Base-by-base conservation (phyloP, 2,888 invertebrate genomes). In the Octodonta nipae region DNA sequence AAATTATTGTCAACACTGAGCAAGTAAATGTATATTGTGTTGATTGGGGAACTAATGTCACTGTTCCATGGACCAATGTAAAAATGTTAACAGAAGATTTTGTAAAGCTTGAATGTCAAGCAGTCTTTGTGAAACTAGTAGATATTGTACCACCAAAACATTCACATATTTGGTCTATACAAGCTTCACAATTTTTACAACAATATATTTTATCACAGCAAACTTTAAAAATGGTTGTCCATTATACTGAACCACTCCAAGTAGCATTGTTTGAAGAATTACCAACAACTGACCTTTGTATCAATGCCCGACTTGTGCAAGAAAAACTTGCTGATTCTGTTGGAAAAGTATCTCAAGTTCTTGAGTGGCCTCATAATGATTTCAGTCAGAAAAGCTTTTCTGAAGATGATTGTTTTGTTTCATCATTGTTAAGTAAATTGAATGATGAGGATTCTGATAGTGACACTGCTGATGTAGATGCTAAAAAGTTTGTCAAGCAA, bases 11-110 rank as follows among this genome's bases (percentile, higher is more conserved):
- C 3, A 61, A 61, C 1, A 46, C 56, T 6, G 58, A 61, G 46
- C 63, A 50, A 52, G 72, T 75, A 13, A 60, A 65, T 27, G 69
- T 80, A 15, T 58, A 61, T 41, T 68, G 74, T 38, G 71, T 79
- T 1, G 85, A 85, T 62, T 62, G 59, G 47, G 84, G 84, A 20
- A 60, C 58, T 32, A 51, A 44, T 7, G 60, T 66, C 33, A 55
- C 56, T 1, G 58, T 74, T 29, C 57, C 64, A 27, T 71, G 70
- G 62, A 51, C 59, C 12, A 51, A 59, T 24, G 56, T 79, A 26
- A 62, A 70, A 26, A 61, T 62, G 34, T 55, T 78, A 10, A 60
- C 59, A 6, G 55, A 53, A 14, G 15, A 34, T 8, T 56, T 58
- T 34, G 49, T 45, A 4, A 51, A 40, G 33, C 30, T 55, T 13